Percentiles rank a stretch among this genome's conserved stretches.
These are phyloP conservation scores for Urocolius indicus DNA, from an alignment of 2,113 vertebrate genomes.

Conservation along the genomic window DNA sequence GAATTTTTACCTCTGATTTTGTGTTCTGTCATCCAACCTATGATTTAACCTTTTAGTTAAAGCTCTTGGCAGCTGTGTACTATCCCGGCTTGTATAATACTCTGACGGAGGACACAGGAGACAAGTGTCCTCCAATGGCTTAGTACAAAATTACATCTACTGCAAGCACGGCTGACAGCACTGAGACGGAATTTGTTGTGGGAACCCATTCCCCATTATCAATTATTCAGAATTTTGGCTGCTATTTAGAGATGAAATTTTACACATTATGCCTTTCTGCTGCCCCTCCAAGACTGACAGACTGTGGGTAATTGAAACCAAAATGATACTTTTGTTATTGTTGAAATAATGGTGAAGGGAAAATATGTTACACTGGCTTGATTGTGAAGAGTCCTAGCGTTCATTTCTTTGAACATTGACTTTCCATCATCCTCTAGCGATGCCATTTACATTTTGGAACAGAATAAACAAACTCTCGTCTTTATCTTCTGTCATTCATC, in stretches of 20 bases:
- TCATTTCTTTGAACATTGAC: not conserved
- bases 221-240: not conserved
- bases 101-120: not conserved
- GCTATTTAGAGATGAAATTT: not conserved
- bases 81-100: not conserved
- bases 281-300: not conserved
- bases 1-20: not conserved
- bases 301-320: not conserved
- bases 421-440: not conserved
- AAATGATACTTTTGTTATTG: not conserved
- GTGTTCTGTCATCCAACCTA: not conserved
- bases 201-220: not conserved
- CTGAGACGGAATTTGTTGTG: not conserved
- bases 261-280: not conserved
- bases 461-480: not conserved
- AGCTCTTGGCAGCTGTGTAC: not conserved
- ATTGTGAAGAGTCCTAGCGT: not conserved
- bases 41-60: not conserved
- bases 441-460: not conserved
- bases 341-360: not conserved
- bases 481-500: not conserved
- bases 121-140: not conserved
- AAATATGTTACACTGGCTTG: not conserved
- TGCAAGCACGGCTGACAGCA: not conserved
- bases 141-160: not conserved